Conservation (phyloP, 2,888 invertebrate species). For the Tetragonula carbonaria region DNA sequence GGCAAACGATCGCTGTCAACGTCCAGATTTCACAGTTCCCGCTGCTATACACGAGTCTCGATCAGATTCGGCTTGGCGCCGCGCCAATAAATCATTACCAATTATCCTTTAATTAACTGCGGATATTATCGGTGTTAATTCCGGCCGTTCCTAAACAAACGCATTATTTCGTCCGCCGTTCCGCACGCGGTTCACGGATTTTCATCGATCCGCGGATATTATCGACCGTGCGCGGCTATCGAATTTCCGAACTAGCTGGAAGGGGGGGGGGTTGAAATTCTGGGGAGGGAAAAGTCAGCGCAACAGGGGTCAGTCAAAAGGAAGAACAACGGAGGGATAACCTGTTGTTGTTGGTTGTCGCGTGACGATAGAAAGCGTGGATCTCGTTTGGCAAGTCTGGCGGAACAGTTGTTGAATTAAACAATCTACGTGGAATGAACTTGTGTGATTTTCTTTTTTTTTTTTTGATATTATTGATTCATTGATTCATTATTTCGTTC, state of each 20-base stretch:
- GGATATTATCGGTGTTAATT: constrained; percentile 16
- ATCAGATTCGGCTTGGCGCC: constrained; percentile 5
- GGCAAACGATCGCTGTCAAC: constrained; percentile 8
- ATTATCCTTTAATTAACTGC: constrained; percentile 39
- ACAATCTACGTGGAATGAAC: no score
- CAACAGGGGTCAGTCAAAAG: not conserved
- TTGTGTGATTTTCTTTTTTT: no score
- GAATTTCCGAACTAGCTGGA: no score
- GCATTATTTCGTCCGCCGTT: not conserved
- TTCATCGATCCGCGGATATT: not conserved
- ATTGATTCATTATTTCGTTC: no score
- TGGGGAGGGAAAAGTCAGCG: not conserved
- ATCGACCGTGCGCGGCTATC: no score
- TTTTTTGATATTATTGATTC: no score
- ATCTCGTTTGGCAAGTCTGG: no score
- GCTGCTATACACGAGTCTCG: not conserved
- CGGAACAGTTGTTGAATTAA: no score
- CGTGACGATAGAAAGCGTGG: constrained; percentile 6
- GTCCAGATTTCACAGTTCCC: constrained; percentile 15
- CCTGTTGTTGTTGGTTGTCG: constrained; percentile 72
- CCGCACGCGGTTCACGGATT: not conserved
- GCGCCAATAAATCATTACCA: constrained; percentile 23
- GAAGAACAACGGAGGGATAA: constrained; percentile 37
- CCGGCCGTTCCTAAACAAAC: not conserved
- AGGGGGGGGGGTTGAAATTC: no score